phyloP scores from a whole-genome alignment of 37 sponge, comb jelly and placozoan genomes.

The Cliona cf. orientalis region DNA sequence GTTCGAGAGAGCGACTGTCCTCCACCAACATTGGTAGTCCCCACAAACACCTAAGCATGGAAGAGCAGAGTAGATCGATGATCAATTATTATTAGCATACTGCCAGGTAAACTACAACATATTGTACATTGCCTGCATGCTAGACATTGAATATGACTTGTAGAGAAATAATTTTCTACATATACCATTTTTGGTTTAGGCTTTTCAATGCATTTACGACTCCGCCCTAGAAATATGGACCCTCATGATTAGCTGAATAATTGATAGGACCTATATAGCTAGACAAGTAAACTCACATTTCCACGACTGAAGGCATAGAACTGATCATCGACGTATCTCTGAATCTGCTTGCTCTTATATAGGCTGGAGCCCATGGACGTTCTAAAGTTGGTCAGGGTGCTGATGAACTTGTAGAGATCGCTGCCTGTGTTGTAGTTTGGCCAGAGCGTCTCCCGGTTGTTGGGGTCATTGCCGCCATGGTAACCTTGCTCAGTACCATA shows the following conservation, averaged over 20 bases:
- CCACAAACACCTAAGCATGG: constrained; percentile 60
- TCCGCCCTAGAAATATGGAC: no score
- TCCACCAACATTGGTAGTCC: constrained; percentile 73
- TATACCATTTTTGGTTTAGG: background rate
- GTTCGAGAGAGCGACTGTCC: constrained; percentile 48
- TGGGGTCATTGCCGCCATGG: constrained; percentile 61
- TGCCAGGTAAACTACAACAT: background rate
- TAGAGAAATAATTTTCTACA: no score
- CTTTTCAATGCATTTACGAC: no score
- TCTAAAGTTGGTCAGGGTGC: constrained; percentile 48
- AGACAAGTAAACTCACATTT: constrained; percentile 40
- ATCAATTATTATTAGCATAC: background rate
- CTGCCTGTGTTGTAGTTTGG: constrained; percentile 63
- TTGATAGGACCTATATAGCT: no score
- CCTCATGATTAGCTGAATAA: no score
- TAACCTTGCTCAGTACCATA: constrained; percentile 87
- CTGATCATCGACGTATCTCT: constrained; percentile 82
- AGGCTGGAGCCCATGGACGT: constrained; percentile 32
- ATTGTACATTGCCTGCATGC: no score
- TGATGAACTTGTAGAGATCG: constrained; percentile 62
- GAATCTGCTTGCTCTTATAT: constrained; percentile 45
- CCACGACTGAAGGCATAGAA: constrained; percentile 83
- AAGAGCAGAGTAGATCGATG: background rate
- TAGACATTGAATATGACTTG: no score
- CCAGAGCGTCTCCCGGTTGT: constrained; percentile 71